Evolutionary conservation across 2,113 vertebrate genomes (phyloP), one percentile per base, ranked within the genome.

Genomic region (Uria aalge): DNA sequence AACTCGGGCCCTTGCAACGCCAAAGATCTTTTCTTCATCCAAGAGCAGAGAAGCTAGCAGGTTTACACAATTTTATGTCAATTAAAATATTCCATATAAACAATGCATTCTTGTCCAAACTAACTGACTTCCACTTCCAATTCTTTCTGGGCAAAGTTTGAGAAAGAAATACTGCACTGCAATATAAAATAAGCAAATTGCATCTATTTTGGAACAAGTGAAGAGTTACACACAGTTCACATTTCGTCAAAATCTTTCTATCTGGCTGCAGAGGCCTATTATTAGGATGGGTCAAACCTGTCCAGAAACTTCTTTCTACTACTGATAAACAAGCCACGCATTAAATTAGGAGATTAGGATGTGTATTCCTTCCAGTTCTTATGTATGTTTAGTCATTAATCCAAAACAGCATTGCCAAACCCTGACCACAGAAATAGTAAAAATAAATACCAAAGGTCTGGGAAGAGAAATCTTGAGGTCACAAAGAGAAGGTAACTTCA

Each of bases 401-500:
- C 92, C 77, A 92, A 93, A 94, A 73, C 12, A 91, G 84, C 62
- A 83, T 63, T 94, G 93, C 94, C 96, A 97, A 92, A 90, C 52
- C 85, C 73, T 4, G 3, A 92, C 95, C 96, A 95, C 92, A 96
- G 86, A 95, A 88, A 96, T 22, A 92, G 78, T 90, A 93, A 96
- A 96, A 97, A 96, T 92, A 96, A 97, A 95, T 95, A 96, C 68
- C 83, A 95, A 92, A 90, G 85, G 74, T 94, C 96, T 95, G 93
- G 88, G 93, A 97, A 94, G 80, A 96, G 92, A 93, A 95, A 96
- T 96, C 94, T 85, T 92, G 94, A 95, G 96, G 96, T 96, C 95
- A 97, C 81, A 94, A 93, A 96, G 34, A 84, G 79, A 95, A 96
- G 94, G 94, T 94, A 94, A 94, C 95, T 97, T 97, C 92, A 97